Conservation (phyloP, 1,140 invertebrate species). For the Trypoxylus dichotomus region DNA sequence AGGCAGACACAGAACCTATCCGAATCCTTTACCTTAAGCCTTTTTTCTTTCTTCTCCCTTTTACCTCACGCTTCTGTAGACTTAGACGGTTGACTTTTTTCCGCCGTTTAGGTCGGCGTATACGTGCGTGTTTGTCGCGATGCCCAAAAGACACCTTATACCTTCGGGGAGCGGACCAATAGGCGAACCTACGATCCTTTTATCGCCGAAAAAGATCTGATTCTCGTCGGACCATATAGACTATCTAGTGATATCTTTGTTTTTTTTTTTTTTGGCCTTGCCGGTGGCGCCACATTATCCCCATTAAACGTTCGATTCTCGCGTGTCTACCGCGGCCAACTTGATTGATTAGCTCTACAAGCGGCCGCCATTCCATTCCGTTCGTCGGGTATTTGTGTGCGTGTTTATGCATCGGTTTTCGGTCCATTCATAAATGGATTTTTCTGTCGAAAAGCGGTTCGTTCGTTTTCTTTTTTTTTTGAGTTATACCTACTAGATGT, state of each 20-base stretch:
- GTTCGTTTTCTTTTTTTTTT: neutral
- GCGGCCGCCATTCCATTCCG: conserved; percentile 3
- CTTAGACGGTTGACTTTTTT: too few relatives aligned
- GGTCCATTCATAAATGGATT: conserved; percentile 20
- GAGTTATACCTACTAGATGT: neutral
- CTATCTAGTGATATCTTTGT: conserved; percentile 15
- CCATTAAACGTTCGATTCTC: conserved; percentile 21
- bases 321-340: conserved; percentile 15
- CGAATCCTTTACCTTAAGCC: conserved; percentile 40
- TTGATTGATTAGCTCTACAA: conserved; percentile 12
- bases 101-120: neutral
- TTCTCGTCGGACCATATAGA: conserved; percentile 9
- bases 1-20: neutral
- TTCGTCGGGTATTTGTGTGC: conserved; percentile 13
- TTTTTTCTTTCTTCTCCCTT: conserved; percentile 31
- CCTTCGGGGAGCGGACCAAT: neutral
- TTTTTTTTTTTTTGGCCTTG: conserved; percentile 6
- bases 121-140: neutral
- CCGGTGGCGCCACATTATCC: conserved; percentile 23
- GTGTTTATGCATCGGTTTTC: neutral
- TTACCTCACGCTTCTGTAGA: neutral
- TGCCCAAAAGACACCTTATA: conserved; percentile 21
- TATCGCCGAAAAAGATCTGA: conserved; percentile 13
- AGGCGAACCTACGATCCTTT: neutral
- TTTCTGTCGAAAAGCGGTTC: conserved; percentile 5